A percentile compares a stretch with the other conserved stretches of the same genome.
Conservation (phyloP, 2,113 vertebrate genomes). For the human region DNA sequence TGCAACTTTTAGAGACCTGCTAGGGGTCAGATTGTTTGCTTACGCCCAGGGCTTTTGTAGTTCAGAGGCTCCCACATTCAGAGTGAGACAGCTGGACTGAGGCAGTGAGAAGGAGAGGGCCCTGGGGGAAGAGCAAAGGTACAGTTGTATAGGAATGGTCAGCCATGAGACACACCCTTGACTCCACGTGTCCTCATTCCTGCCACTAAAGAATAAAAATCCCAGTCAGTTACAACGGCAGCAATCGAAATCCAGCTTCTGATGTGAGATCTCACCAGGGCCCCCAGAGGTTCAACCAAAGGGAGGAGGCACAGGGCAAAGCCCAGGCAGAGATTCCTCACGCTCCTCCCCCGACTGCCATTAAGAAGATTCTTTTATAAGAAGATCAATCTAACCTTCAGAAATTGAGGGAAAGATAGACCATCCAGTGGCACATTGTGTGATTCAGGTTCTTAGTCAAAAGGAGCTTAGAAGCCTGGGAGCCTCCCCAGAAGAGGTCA, state of each 20-base stretch:
- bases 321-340: background rate
- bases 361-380: background rate
- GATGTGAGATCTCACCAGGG: background rate
- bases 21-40: background rate
- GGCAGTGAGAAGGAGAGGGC: background rate
- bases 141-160: background rate
- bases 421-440: too few species aligned
- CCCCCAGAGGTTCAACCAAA: background rate
- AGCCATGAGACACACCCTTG: background rate
- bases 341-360: fast-evolving
- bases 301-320: background rate
- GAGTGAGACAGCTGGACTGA: background rate
- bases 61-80: background rate
- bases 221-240: background rate
- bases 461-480: background rate
- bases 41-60: background rate
- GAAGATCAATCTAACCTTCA: background rate
- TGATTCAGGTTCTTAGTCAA: background rate
- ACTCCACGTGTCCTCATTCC: background rate
- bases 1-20: background rate
- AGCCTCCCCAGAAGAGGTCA: background rate
- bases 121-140: background rate
- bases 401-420: background rate
- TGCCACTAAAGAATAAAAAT: background rate
- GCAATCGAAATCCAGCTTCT: background rate